Evolutionary conservation across 64 coral and sea anemone genomes (phyloP).

Genomic region (Pocillopora damicornis): DNA sequence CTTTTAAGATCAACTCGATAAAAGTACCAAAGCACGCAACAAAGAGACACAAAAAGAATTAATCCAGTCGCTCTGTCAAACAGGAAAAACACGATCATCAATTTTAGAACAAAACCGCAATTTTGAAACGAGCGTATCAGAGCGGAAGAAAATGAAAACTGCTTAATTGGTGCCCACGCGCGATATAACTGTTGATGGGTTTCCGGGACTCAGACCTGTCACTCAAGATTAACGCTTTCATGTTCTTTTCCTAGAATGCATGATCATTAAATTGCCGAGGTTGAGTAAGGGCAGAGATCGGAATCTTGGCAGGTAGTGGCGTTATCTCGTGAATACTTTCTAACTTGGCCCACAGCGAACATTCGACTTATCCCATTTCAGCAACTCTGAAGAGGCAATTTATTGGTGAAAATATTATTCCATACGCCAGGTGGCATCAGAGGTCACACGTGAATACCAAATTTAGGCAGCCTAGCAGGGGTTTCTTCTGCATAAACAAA

Average conservation of each 20-base stretch:
- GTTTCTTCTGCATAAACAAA: not conserved
- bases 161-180: conserved; percentile 21
- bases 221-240: conserved; percentile 38
- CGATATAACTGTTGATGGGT: conserved; percentile 27
- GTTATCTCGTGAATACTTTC: not conserved
- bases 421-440: not conserved
- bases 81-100: conserved; percentile 13
- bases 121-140: not conserved
- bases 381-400: not conserved
- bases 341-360: not conserved
- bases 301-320: not conserved
- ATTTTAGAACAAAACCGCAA: conserved; percentile 16
- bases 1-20: conserved; percentile 9
- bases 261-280: not conserved
- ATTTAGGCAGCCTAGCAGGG: conserved; percentile 13
- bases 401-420: not conserved
- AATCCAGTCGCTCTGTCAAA: not conserved
- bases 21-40: conserved; percentile 15
- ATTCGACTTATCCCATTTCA: not conserved
- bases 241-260: not conserved
- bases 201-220: conserved; percentile 29
- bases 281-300: not conserved
- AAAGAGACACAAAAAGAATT: not conserved
- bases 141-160: conserved; percentile 14
- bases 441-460: not conserved